Evolutionary conservation across 2,797 vertebrate genomes (phyloP), one percentile per base, ranked within the genome.

Genomic region (Notolabrus celidotus): DNA sequence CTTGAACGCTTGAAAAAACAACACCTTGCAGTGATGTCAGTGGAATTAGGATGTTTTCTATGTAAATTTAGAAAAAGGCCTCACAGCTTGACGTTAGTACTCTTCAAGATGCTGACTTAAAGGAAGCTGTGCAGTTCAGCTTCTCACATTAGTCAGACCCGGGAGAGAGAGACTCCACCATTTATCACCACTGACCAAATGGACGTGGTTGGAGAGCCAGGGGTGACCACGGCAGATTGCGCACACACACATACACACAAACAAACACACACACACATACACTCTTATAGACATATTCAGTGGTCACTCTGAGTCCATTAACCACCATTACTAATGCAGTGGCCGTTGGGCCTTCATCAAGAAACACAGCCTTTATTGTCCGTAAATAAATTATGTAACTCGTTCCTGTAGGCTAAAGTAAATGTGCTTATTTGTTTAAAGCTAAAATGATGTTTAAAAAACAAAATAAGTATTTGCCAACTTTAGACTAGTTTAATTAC

Each of bases 311-410:
- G 77, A 88, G 92, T 94, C 94, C 94, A 95, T 95, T 95, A 94
- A 93, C 89, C 90, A 93, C 88, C 92, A 95, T 94, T 93, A 94
- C 93, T 95, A 94, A 95, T 95, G 94, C 92, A 93, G 87, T 86
- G 92, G 83, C 86, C 87, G 23, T 75, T 90, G 92, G 88, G 86
- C 86, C 90, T 89, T 91, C 91, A 90, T 93, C 89, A 88, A 88
- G 74, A 84, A 84, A 82, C 78, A 60, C 64, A 2, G 73, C 73
- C 82, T 86, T 79, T 87, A 85, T 87, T 87, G 73, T 89, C 65
- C 55, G 80, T 90, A 85, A 90, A 90, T 92, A 88, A 91, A 92
- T 93, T 59, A 93, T 92, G 80, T 83, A 85, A 88, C 79, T 89
- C 69, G 84, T 87, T 90, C 82, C 69, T 89, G 70, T 62, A 78